Percentiles rank a stretch among this genome's conserved stretches.
phyloP scores from a whole-genome alignment of 2,888 invertebrate genomes.

The Oeneis ivallda region DNA sequence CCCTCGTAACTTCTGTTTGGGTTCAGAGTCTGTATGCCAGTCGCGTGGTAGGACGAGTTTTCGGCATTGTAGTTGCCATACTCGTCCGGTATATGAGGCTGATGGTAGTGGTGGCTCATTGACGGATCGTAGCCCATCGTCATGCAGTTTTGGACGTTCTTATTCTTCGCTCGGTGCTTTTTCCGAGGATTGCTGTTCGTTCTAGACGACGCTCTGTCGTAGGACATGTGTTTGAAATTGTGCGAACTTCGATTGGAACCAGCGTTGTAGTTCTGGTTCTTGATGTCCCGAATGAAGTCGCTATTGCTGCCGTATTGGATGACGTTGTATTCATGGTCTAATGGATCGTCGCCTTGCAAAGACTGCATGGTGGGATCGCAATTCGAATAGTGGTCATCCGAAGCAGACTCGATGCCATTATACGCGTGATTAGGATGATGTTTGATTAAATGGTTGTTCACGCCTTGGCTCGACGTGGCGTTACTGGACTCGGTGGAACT shows the following conservation, averaged over 20 bases:
- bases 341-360: constrained; percentile 73
- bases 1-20: constrained; percentile 79
- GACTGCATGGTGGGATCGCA: constrained; percentile 78
- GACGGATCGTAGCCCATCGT: constrained; percentile 82
- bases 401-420: constrained; percentile 76
- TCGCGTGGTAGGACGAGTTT: constrained; percentile 77
- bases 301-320: constrained; percentile 78
- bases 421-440: constrained; percentile 73
- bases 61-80: constrained; percentile 76
- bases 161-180: constrained; percentile 76
- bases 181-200: constrained; percentile 78
- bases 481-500: constrained; percentile 79
- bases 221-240: constrained; percentile 79
- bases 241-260: constrained; percentile 77
- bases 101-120: constrained; percentile 76
- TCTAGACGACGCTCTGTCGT: constrained; percentile 75
- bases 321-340: constrained; percentile 79
- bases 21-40: constrained; percentile 75
- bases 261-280: constrained; percentile 80
- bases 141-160: constrained; percentile 81
- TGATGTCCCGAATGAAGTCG: constrained; percentile 75
- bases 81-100: constrained; percentile 77
- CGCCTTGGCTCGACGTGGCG: constrained; percentile 76
- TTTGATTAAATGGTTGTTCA: constrained; percentile 77
- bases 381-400: constrained; percentile 79